Percentiles rank a stretch among this genome's conserved stretches.
Conservation (phyloP, 2,888 invertebrate genomes). For the Catocala fraxini region DNA sequence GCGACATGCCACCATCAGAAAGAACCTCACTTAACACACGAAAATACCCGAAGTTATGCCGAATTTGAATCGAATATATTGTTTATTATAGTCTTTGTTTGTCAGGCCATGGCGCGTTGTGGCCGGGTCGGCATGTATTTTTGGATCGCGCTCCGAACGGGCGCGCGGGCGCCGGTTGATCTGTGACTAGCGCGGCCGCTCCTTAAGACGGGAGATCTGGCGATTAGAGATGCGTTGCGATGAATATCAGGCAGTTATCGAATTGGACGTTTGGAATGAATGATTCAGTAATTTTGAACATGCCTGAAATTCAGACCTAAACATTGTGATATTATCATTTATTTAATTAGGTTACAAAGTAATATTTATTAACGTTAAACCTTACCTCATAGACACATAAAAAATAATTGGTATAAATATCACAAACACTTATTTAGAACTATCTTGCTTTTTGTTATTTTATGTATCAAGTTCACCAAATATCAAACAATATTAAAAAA, state of each 20-base stretch:
- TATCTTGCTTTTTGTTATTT: too few species aligned
- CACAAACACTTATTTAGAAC: too few species aligned
- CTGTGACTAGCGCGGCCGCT: slow-evolving; percentile 76
- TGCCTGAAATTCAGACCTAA: too few species aligned
- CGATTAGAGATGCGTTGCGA: slow-evolving; percentile 62
- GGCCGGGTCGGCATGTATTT: slow-evolving; percentile 73
- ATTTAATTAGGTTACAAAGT: too few species aligned
- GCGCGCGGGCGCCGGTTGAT: slow-evolving; percentile 81
- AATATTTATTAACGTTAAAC: too few species aligned
- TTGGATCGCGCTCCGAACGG: slow-evolving; percentile 71
- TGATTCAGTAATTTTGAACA: not conserved
- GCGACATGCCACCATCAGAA: slow-evolving; percentile 76
- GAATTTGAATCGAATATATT: not conserved
- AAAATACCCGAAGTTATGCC: slow-evolving; percentile 16
- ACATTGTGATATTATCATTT: too few species aligned
- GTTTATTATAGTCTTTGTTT: slow-evolving; percentile 46
- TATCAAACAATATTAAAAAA: too few species aligned
- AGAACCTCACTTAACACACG: slow-evolving; percentile 23
- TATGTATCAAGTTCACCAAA: too few species aligned
- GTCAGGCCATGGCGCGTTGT: slow-evolving; percentile 67
- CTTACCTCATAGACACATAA: too few species aligned
- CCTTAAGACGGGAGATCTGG: slow-evolving; percentile 82
- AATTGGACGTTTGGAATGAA: slow-evolving; percentile 5
- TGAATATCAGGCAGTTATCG: slow-evolving; percentile 26
- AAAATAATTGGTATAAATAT: too few species aligned